Evolutionary conservation across 2,888 invertebrate genomes (phyloP).

Genomic region (Drosophila fungiperda): DNA sequence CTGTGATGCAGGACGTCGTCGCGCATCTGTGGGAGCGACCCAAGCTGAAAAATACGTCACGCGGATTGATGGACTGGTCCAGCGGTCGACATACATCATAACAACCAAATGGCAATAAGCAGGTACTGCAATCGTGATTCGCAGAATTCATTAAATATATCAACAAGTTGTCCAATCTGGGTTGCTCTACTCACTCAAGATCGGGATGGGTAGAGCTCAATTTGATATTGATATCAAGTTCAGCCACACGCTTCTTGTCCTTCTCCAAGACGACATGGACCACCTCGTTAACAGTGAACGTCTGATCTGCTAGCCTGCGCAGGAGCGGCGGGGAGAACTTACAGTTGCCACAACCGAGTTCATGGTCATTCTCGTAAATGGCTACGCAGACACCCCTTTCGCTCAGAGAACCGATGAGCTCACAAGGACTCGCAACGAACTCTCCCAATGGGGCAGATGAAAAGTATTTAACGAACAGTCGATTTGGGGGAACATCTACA

Average conservation of each 20-base stretch:
- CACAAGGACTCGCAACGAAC: slow-evolving; percentile 60
- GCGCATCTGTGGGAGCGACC: slow-evolving; percentile 64
- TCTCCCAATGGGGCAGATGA: slow-evolving; percentile 25
- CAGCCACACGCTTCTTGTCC: slow-evolving; percentile 32
- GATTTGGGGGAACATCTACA: slow-evolving; percentile 39
- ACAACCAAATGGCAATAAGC: slow-evolving; percentile 41
- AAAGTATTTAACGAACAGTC: slow-evolving; percentile 32
- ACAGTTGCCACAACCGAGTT: slow-evolving; percentile 59
- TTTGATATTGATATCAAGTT: slow-evolving; percentile 59
- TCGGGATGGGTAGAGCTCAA: slow-evolving; percentile 65
- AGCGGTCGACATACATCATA: slow-evolving; percentile 66
- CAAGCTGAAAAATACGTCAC: slow-evolving; percentile 73
- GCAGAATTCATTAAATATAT: background rate
- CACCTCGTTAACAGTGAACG: slow-evolving; percentile 54
- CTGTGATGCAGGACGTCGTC: slow-evolving; percentile 46
- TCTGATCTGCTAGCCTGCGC: slow-evolving; percentile 54
- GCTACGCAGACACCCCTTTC: slow-evolving; percentile 47
- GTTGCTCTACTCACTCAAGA: slow-evolving; percentile 57
- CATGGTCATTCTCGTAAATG: slow-evolving; percentile 9
- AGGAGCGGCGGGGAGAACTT: slow-evolving; percentile 57
- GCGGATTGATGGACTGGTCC: slow-evolving; percentile 66
- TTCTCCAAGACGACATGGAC: slow-evolving; percentile 46
- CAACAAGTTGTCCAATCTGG: background rate
- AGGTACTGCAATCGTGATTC: slow-evolving; percentile 21
- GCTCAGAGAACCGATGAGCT: slow-evolving; percentile 43